Evolutionary conservation across 2,113 vertebrate species (phyloP).

Genomic region (Eidolon helvum): DNA sequence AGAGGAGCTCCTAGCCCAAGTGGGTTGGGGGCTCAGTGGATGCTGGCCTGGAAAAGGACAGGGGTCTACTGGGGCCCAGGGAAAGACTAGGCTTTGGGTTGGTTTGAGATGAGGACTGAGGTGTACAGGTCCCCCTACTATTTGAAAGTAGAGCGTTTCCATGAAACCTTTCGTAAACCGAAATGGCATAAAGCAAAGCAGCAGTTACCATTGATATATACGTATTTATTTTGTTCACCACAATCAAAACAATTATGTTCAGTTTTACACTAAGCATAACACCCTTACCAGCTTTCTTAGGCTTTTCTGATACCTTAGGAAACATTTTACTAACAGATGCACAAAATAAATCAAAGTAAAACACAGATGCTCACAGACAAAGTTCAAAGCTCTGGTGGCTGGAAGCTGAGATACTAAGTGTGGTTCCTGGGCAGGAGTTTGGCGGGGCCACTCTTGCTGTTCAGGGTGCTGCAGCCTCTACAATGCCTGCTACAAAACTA

Average conservation of each 20-base stretch:
- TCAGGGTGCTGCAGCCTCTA: background rate
- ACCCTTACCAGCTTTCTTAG: background rate
- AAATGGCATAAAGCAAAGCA: background rate
- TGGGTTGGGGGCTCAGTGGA: slow-evolving; percentile 47
- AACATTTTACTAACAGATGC: background rate
- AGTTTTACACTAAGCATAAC: background rate
- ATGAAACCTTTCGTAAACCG: background rate
- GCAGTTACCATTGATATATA: background rate
- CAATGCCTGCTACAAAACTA: background rate
- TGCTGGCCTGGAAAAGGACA: background rate
- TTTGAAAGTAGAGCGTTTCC: background rate
- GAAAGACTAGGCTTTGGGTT: background rate
- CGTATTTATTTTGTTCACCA: background rate
- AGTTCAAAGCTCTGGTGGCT: background rate
- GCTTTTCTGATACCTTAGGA: background rate
- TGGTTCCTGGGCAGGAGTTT: background rate
- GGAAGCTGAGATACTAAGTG: background rate
- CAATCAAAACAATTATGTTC: background rate
- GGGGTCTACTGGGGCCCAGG: background rate
- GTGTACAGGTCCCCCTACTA: background rate
- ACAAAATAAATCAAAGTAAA: background rate
- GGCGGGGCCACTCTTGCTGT: background rate
- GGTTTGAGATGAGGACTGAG: background rate
- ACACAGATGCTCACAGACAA: background rate
- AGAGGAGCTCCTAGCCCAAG: slow-evolving; percentile 90